Conservation (phyloP, 64 coral and sea anemone species). For the Pocillopora damicornis region DNA sequence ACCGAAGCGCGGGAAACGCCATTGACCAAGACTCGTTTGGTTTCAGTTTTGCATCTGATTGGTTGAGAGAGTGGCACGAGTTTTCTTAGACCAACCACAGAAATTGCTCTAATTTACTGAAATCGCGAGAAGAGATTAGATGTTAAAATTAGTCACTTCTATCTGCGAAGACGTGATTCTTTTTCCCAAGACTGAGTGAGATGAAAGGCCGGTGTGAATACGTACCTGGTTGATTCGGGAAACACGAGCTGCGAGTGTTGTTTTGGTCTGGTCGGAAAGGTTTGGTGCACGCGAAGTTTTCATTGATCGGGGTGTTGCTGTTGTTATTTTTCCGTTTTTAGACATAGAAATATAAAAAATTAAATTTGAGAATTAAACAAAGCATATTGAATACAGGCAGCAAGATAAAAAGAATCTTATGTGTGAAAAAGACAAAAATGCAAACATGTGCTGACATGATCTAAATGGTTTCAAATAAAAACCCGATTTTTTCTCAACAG, state of each 20-base stretch:
- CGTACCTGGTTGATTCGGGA: neutral
- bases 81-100: too few species aligned
- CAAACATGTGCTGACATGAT: neutral
- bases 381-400: neutral
- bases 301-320: slow-evolving; percentile 4
- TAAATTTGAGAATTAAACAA: too few species aligned
- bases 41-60: too few species aligned
- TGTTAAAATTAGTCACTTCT: too few species aligned
- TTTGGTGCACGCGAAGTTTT: slow-evolving; percentile 19
- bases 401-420: neutral
- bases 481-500: too few species aligned
- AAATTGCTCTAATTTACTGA: neutral
- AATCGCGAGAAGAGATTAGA: too few species aligned
- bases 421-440: neutral
- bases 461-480: neutral
- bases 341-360: neutral
- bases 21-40: too few species aligned
- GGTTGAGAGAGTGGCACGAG: too few species aligned
- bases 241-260: neutral
- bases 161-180: too few species aligned
- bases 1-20: neutral
- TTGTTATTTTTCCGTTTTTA: neutral
- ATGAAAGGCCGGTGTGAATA: neutral
- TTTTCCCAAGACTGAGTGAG: too few species aligned
- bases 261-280: slow-evolving; percentile 9